phyloP scores from a whole-genome alignment of 2,888 invertebrate species.

The Resseliella maxima region DNA sequence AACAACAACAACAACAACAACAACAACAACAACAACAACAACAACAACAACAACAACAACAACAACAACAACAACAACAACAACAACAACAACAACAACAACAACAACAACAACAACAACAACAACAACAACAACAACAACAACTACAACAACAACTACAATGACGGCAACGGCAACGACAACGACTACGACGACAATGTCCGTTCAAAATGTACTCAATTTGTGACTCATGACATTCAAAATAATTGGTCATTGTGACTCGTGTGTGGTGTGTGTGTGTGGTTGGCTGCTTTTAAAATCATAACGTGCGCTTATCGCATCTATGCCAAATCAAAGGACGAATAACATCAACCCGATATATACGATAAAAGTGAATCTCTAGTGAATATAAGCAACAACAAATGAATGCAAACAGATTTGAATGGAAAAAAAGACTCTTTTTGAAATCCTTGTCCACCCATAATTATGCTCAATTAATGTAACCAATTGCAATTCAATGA shows the following conservation, averaged over 20 bases:
- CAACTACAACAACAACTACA: too few species aligned
- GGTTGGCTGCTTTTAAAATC: neutral
- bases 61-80: neutral
- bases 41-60: neutral
- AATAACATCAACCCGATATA: neutral
- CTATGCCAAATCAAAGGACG: conserved; percentile 10
- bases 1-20: neutral
- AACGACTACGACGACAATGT: neutral
- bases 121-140: neutral
- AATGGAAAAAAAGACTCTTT: neutral
- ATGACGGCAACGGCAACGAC: neutral
- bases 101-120: neutral
- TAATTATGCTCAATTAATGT: neutral
- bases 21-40: neutral
- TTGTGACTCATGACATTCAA: conserved; percentile 4
- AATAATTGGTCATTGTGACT: conserved; percentile 38
- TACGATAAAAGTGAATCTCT: neutral
- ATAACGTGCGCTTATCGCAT: neutral
- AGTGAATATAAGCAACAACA: neutral
- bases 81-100: neutral
- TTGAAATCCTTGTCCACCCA: conserved; percentile 10
- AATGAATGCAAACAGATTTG: too few species aligned
- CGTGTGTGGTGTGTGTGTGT: neutral
- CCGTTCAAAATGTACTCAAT: neutral
- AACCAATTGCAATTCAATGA: neutral